Evolutionary conservation across 2,888 invertebrate genomes (phyloP).

Genomic region (Cheilosia pagana): DNA sequence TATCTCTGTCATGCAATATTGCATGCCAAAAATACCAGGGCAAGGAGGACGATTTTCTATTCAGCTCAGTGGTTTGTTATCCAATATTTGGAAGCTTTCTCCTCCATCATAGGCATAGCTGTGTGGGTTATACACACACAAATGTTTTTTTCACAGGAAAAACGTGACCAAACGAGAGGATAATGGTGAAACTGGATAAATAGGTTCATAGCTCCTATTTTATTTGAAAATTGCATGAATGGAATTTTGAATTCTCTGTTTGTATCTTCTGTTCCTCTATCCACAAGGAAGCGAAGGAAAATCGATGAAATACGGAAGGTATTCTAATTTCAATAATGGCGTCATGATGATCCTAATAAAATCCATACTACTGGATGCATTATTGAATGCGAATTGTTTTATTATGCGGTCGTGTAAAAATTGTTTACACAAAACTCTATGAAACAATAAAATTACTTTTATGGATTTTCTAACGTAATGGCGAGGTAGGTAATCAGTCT

Average conservation of each 20-base stretch:
- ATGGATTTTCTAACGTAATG: conserved; percentile 23
- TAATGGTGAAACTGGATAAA: conserved; percentile 6
- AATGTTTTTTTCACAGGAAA: neutral
- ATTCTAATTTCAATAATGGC: conserved; percentile 2
- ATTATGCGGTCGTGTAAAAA: neutral
- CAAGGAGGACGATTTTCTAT: conserved; percentile 2
- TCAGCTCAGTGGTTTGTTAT: conserved; percentile 48
- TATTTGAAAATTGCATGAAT: conserved; percentile 27
- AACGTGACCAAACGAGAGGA: conserved; percentile 26
- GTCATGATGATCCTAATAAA: neutral
- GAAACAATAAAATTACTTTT: conserved; percentile 12
- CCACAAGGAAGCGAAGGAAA: conserved; percentile 10
- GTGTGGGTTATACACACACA: neutral
- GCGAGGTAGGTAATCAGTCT: neutral
- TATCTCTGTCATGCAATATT: conserved; percentile 22
- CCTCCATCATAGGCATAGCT: neutral
- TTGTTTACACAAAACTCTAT: neutral
- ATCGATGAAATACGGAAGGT: neutral
- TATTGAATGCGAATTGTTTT: conserved; percentile 10
- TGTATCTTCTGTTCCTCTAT: neutral
- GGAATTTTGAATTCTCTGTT: conserved; percentile 4
- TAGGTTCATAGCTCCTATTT: conserved; percentile 24
- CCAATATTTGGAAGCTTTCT: conserved; percentile 47
- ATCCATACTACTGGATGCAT: neutral
- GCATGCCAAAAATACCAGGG: conserved; percentile 14